A percentile compares a stretch with the other conserved stretches of the same genome.
phyloP scores from a whole-genome alignment of 1,140 invertebrate species.

The Pteromalus puparum region DNA sequence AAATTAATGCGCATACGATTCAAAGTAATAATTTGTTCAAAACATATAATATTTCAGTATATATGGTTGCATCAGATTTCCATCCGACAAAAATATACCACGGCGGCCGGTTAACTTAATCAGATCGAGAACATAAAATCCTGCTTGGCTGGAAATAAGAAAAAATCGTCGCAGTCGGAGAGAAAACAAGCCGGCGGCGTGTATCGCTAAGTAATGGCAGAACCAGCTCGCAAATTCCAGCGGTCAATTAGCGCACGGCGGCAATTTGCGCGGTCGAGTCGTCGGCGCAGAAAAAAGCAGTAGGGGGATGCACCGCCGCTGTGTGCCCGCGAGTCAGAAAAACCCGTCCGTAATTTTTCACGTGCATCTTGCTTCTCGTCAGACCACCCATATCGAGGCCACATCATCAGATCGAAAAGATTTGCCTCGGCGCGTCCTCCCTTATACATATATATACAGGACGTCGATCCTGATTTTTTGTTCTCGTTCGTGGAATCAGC shows the following conservation, averaged over 20 bases:
- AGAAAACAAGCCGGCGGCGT: not conserved
- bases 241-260: constrained; percentile 31
- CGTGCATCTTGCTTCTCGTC: constrained; percentile 15
- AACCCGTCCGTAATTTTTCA: constrained; percentile 42
- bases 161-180: not conserved
- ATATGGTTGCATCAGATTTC: too few relatives aligned
- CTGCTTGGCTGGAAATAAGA: not conserved
- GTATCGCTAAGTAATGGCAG: constrained; percentile 3
- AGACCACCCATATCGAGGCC: constrained; percentile 48
- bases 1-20: not conserved
- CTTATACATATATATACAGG: too few relatives aligned
- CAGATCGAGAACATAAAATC: not conserved
- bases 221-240: not conserved
- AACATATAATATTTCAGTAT: too few relatives aligned
- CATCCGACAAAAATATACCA: not conserved
- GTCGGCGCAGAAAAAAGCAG: not conserved
- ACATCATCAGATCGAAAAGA: constrained; percentile 13
- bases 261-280: constrained; percentile 39
- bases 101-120: not conserved
- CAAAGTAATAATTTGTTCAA: too few relatives aligned
- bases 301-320: not conserved
- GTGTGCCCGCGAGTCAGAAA: constrained; percentile 18
- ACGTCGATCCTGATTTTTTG: not conserved
- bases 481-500: constrained; percentile 7
- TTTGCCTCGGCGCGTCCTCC: constrained; percentile 4